Evolutionary conservation across 2,888 invertebrate genomes (phyloP).

Genomic region (Anodontia alba): DNA sequence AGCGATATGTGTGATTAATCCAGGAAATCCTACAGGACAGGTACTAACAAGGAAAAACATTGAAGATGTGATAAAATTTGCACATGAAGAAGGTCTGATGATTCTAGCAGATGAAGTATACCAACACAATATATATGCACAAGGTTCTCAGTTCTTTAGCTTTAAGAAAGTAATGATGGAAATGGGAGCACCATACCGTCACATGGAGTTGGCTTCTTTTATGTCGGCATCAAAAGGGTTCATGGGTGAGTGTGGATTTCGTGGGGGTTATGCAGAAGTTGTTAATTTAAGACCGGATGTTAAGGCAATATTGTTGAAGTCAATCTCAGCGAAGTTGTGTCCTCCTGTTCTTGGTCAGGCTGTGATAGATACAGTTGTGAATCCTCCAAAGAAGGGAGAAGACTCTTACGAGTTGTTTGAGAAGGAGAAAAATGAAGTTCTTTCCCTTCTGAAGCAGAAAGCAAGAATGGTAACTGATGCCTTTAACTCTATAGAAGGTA

Average conservation of each 20-base stretch:
- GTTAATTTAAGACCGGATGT: conserved; percentile 93
- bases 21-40: conserved; percentile 97
- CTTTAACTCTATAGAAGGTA: conserved; percentile 96
- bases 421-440: conserved; percentile 90
- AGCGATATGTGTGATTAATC: conserved; percentile 97
- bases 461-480: conserved; percentile 94
- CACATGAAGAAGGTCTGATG: conserved; percentile 93
- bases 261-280: conserved; percentile 98
- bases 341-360: conserved; percentile 95
- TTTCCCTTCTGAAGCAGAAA: conserved; percentile 91
- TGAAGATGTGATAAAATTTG: conserved; percentile 95
- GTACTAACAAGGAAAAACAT: conserved; percentile 96
- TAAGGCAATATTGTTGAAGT: conserved; percentile 85
- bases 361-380: conserved; percentile 94
- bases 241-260: conserved; percentile 93
- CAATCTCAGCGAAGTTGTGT: conserved; percentile 96
- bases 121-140: conserved; percentile 98
- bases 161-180: conserved; percentile 97
- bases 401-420: conserved; percentile 88
- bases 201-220: conserved; percentile 96
- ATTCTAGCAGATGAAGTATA: conserved; percentile 90
- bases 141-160: conserved; percentile 93
- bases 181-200: conserved; percentile 94
- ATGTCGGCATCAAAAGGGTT: conserved; percentile 97
- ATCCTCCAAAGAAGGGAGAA: conserved; percentile 93